Percentiles rank a stretch among this genome's conserved stretches.
Conservation (phyloP, 2,888 invertebrate species). For the Trimorus sp. region DNA sequence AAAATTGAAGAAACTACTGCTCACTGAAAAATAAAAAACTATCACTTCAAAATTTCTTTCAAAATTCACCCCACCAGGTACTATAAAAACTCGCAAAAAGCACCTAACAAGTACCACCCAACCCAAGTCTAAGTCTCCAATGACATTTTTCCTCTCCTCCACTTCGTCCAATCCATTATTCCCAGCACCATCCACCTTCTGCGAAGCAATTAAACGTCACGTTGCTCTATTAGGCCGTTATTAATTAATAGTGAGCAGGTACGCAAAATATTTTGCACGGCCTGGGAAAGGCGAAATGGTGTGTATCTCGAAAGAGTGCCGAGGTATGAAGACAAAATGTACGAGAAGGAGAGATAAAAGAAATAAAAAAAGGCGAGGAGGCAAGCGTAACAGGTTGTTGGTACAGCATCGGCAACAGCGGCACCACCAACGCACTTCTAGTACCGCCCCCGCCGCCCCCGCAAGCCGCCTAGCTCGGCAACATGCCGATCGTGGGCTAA, state of each 20-base stretch:
- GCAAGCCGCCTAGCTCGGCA: slow-evolving; percentile 51
- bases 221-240: neutral
- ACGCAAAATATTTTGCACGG: slow-evolving; percentile 5
- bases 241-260: slow-evolving; percentile 18
- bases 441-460: slow-evolving; percentile 56
- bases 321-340: slow-evolving; percentile 51
- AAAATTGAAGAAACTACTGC: no score
- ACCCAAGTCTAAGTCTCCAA: no score
- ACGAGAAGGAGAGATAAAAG: slow-evolving; percentile 36
- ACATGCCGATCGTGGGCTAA: slow-evolving; percentile 60
- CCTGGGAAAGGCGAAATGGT: slow-evolving; percentile 14
- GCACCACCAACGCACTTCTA: slow-evolving; percentile 62
- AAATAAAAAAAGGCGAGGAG: slow-evolving; percentile 43
- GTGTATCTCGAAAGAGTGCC: slow-evolving; percentile 47
- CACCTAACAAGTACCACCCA: no score
- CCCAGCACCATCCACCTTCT: no score
- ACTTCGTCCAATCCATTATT: no score
- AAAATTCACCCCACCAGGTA: no score
- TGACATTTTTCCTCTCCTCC: no score
- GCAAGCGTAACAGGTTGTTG: slow-evolving; percentile 66
- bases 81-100: no score
- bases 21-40: no score
- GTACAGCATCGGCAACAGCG: slow-evolving; percentile 57
- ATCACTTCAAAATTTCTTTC: no score
- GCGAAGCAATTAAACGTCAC: no score